Base-by-base conservation (phyloP, 2,888 invertebrate genomes). In the Gastrophysa polygoni region DNA sequence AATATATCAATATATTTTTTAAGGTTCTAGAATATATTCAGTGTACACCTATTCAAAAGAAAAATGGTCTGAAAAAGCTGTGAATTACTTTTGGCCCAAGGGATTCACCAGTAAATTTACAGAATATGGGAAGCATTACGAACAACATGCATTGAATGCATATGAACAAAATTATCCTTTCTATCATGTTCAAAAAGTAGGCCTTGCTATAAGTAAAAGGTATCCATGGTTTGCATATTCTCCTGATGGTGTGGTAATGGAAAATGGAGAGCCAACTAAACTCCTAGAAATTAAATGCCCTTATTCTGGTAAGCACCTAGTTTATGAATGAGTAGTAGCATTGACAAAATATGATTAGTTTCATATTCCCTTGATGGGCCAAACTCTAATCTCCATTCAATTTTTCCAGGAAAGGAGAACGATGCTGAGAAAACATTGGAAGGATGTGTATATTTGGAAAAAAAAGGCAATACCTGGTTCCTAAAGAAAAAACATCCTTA, bases 201-300 rank as follows among this genome's bases (percentile, higher is more conserved):
- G 65, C 10, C 16, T 65, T 24, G 32, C 59, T 38, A 57, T 65
- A 16, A 50, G 48, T 24, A 17, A 57, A 38, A 20, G 14, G 32
- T 62, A 65, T 46, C 56, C 59, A 24, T 65, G 65, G 62, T 49
- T 65, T 29, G 62, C 18, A 32, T 65, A 55, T 52, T 63, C 62
- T 21, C 57, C 65, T 21, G 62, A 65, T 59, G 59, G 47, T 16
- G 32, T 62, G 14, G 51, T 65, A 11, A 51, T 65, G 38, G 48
- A 59, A 43, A 54, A 63, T 38, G 62, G 50, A 38, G 48, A 57
- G 48, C 65, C 65, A 20, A 49, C 24, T 43, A 56, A 38, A 38
- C 57, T 57, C 21, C 50, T 57, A 21, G 50, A 67, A 64, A 67
- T 67, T 32, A 67, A 64, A 64, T 67, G 66, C 47, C 56, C 58